Percentiles rank a stretch among this genome's conserved stretches.
Evolutionary conservation across 1,140 invertebrate genomes (phyloP).

Genomic region (Bombus turneri): DNA sequence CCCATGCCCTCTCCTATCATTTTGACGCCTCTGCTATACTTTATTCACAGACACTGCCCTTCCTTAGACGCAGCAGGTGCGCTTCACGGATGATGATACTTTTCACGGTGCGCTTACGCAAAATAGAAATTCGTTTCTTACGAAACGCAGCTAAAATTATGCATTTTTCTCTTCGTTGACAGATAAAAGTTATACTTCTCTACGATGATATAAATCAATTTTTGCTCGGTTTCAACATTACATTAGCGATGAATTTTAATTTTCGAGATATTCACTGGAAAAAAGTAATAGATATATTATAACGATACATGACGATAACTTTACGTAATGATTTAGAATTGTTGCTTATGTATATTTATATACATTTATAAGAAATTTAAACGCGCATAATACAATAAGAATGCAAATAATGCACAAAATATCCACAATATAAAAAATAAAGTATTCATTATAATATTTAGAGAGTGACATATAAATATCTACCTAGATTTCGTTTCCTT

Average conservation of each 20-base stretch:
- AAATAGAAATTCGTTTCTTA: constrained; percentile 38
- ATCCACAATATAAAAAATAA: background rate
- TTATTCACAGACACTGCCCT: constrained; percentile 36
- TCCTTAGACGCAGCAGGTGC: constrained; percentile 33
- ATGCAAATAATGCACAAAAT: background rate
- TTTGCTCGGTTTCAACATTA: background rate
- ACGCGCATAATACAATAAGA: background rate
- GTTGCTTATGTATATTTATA: background rate
- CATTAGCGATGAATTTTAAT: background rate
- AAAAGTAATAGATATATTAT: background rate
- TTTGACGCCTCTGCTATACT: constrained; percentile 57
- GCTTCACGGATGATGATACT: constrained; percentile 33
- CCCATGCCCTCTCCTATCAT: constrained; percentile 50
- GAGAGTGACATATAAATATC: background rate
- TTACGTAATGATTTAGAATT: background rate
- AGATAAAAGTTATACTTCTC: background rate
- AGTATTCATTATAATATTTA: background rate
- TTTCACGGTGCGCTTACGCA: constrained; percentile 28
- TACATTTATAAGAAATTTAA: background rate
- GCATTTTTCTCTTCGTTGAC: background rate
- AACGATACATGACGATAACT: background rate
- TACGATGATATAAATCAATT: background rate
- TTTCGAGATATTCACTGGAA: background rate
- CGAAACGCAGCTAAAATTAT: background rate
- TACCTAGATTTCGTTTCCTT: background rate